A percentile compares a stretch with the other conserved stretches of the same genome.
Conservation (phyloP, 2,113 vertebrate species). For the Symphodus melops region DNA sequence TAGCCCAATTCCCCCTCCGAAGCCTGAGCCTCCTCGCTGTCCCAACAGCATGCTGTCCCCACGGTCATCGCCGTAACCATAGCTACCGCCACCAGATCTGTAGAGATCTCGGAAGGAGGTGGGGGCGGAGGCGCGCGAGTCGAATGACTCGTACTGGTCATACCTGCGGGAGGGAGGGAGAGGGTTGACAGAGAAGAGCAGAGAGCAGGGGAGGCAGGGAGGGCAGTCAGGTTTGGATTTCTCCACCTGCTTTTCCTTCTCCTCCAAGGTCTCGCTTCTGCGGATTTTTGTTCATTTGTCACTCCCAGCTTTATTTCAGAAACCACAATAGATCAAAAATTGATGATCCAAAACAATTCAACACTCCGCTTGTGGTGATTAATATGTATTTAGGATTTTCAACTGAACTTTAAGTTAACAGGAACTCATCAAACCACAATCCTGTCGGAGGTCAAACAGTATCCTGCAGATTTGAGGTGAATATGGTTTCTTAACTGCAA, state of each 20-base stretch:
- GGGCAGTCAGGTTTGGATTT: conserved; percentile 74
- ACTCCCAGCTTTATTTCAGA: conserved; percentile 53
- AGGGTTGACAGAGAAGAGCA: conserved; percentile 81
- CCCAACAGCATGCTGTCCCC: conserved; percentile 83
- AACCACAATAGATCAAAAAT: conserved; percentile 59
- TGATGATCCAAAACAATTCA: conserved; percentile 53
- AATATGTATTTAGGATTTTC: conserved; percentile 13
- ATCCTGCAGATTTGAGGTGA: conserved; percentile 44
- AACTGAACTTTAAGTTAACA: conserved; percentile 21
- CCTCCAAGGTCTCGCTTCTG: conserved; percentile 65
- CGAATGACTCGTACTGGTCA: conserved; percentile 92
- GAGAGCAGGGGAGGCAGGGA: conserved; percentile 81
- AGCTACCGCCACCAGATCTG: conserved; percentile 86
- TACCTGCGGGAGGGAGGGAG: conserved; percentile 88
- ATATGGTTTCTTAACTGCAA: conserved; percentile 43
- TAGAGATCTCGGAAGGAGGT: conserved; percentile 90
- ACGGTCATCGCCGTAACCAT: conserved; percentile 88
- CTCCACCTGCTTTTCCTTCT: conserved; percentile 72
- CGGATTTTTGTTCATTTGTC: conserved; percentile 32
- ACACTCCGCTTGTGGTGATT: conserved; percentile 50
- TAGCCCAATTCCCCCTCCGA: conserved; percentile 80
- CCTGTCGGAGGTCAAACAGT: conserved; percentile 34
- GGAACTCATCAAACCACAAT: conserved; percentile 44
- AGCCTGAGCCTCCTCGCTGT: conserved; percentile 85
- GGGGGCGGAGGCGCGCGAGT: conserved; percentile 86